These are phyloP conservation scores for Cremastinae sp. DNA, from an alignment of 2,888 invertebrate species.

Conservation along the genomic window DNA sequence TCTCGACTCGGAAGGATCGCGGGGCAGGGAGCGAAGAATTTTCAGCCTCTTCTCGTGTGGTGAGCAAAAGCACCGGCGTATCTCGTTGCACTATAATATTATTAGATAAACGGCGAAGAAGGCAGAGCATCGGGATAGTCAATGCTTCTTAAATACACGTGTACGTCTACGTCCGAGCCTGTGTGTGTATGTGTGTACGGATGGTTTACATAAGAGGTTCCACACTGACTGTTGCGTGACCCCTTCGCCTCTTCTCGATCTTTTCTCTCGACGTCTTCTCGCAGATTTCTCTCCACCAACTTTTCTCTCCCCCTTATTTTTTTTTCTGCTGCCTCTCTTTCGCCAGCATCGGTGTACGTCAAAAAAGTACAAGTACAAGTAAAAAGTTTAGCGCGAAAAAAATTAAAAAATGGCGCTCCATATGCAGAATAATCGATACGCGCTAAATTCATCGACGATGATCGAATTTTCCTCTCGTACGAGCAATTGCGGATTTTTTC, in stretches of 20 bases:
- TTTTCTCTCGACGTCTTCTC: conserved; percentile 49
- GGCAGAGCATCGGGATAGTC: conserved; percentile 67
- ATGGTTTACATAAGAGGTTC: conserved; percentile 74
- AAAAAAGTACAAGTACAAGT: neutral
- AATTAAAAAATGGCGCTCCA: too few species aligned
- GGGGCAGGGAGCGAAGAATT: conserved; percentile 31
- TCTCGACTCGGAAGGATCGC: conserved; percentile 1
- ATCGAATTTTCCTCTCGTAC: too few species aligned
- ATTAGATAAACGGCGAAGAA: conserved; percentile 74
- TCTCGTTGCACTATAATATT: conserved; percentile 74
- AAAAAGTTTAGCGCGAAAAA: neutral
- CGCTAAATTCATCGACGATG: too few species aligned
- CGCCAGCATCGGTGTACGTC: neutral
- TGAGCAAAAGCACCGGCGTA: conserved; percentile 57
- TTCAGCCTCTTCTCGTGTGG: conserved; percentile 66
- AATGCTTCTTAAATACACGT: conserved; percentile 58
- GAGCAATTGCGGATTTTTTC: too few species aligned
- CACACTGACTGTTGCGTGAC: conserved; percentile 62
- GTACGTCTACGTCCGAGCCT: conserved; percentile 38
- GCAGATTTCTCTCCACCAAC: conserved; percentile 21
- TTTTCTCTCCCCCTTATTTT: conserved; percentile 33
- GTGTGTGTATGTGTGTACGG: conserved; percentile 36
- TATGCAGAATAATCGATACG: too few species aligned
- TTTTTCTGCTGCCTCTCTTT: too few species aligned
- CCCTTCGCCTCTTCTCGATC: conserved; percentile 65